phyloP scores from a whole-genome alignment of 2,113 vertebrate species.

The Leucopsar rothschildi region DNA sequence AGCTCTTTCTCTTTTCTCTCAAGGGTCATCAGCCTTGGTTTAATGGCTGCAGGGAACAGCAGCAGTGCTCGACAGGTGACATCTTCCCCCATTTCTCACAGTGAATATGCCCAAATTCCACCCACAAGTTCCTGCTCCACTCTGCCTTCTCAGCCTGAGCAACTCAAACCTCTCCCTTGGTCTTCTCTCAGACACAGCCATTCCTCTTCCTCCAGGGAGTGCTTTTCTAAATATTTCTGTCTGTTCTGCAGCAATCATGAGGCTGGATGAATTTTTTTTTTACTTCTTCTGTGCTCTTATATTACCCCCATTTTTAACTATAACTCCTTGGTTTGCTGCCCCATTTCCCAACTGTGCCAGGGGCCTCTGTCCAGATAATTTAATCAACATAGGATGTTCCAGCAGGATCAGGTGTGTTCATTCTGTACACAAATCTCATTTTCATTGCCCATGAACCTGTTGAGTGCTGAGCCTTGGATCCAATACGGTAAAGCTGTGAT shows the following conservation, averaged over 20 bases:
- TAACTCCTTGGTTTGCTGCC: neutral
- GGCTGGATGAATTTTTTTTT: neutral
- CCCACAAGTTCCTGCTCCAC: neutral
- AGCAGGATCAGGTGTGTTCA: neutral
- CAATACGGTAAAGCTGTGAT: neutral
- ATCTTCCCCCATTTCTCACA: neutral
- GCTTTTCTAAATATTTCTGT: neutral
- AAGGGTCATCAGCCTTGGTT: neutral
- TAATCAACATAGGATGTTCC: accelerated
- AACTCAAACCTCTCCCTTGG: neutral
- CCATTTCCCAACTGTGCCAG: neutral
- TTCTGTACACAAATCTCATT: neutral
- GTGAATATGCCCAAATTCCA: neutral
- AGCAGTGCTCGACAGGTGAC: neutral
- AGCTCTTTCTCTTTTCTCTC: too few relatives aligned
- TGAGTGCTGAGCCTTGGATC: neutral
- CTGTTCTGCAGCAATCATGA: neutral
- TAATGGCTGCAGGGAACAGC: neutral
- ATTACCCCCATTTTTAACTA: neutral
- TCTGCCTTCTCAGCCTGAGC: neutral
- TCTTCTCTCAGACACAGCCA: neutral
- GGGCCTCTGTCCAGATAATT: neutral
- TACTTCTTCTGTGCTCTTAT: neutral
- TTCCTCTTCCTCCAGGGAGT: neutral
- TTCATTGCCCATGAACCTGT: neutral